Percentiles rank a stretch among this genome's conserved stretches.
Evolutionary conservation across 2,113 vertebrate genomes (phyloP).

Genomic region (Guaruba guarouba): DNA sequence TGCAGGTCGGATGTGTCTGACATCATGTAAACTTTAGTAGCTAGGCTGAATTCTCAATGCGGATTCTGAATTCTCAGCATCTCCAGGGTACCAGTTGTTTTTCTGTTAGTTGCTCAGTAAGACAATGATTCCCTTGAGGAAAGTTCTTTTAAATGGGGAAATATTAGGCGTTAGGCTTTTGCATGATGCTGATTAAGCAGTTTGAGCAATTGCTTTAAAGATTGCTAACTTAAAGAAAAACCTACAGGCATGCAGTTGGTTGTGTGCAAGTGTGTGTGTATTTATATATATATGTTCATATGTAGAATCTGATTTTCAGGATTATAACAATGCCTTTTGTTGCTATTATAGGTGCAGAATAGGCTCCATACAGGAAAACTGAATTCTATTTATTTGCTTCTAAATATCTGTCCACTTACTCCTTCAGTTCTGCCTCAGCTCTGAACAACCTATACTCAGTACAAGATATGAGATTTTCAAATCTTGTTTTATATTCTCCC

Average conservation of each 20-base stretch:
- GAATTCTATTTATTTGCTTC: background rate
- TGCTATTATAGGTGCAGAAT: background rate
- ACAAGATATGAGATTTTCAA: background rate
- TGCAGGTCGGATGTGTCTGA: background rate
- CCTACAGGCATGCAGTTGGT: background rate
- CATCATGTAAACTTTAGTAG: background rate
- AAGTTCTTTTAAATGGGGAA: background rate
- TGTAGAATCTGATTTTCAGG: background rate
- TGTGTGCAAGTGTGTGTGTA: background rate
- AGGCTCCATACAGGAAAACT: background rate
- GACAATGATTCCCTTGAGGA: background rate
- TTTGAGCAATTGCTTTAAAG: background rate
- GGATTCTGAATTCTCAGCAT: background rate
- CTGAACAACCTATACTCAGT: background rate
- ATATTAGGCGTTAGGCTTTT: background rate
- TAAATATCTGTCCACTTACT: background rate
- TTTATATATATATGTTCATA: background rate
- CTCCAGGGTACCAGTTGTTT: slow-evolving; percentile 40
- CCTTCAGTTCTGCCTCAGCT: background rate
- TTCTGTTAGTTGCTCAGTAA: slow-evolving; percentile 1
- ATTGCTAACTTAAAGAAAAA: background rate
- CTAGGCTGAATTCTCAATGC: background rate
- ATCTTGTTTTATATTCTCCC: background rate
- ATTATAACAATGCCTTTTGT: background rate
- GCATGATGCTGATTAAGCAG: background rate